phyloP scores from a whole-genome alignment of 2,797 vertebrate genomes.

The Pseudochirops corinnae region DNA sequence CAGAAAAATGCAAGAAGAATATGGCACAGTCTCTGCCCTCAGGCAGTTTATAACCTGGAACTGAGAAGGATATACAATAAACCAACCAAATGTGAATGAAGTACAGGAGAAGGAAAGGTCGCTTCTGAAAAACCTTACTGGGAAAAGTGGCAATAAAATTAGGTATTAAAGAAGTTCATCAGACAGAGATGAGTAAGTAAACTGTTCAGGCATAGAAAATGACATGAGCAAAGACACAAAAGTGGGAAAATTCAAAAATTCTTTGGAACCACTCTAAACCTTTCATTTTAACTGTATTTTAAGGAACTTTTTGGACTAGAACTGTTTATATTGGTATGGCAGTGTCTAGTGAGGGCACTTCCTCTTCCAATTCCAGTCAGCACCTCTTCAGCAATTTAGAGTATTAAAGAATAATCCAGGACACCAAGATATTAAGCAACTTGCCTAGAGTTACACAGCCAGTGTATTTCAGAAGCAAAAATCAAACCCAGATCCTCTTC shows the following conservation, averaged over 20 bases:
- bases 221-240: neutral
- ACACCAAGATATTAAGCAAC: neutral
- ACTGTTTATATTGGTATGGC: neutral
- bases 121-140: neutral
- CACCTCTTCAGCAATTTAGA: neutral
- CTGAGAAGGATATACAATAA: no score
- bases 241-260: neutral
- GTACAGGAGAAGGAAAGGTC: neutral
- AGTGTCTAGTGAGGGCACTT: neutral
- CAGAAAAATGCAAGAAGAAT: neutral
- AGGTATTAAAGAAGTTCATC: neutral
- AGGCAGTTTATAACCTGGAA: neutral
- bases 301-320: neutral
- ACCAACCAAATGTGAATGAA: neutral
- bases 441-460: neutral
- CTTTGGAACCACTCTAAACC: neutral
- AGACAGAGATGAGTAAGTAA: neutral
- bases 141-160: neutral
- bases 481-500: neutral
- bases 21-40: neutral
- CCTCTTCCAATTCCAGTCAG: neutral
- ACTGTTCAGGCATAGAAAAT: neutral
- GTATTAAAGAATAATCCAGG: neutral
- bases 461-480: neutral
- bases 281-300: neutral